phyloP scores from a whole-genome alignment of 2,797 vertebrate genomes.

The Falco berigora region DNA sequence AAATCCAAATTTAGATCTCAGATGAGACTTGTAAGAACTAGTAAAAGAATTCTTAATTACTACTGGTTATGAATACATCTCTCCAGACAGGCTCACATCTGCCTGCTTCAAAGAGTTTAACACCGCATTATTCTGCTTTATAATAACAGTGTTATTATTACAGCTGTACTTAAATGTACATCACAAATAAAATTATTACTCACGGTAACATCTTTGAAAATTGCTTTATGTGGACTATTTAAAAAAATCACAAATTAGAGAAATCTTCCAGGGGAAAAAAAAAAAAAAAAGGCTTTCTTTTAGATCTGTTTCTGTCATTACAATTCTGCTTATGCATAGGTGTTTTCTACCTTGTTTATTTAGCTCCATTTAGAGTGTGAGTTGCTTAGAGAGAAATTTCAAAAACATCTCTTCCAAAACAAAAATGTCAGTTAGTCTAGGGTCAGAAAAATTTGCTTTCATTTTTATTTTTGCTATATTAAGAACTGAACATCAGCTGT shows the following conservation, averaged over 20 bases:
- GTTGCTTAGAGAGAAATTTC: not conserved
- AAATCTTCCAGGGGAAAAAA: not conserved
- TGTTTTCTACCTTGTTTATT: not conserved
- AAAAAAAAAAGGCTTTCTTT: not conserved
- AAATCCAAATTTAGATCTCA: not conserved
- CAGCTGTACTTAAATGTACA: not conserved
- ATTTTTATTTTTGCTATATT: not conserved
- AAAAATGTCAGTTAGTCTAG: not conserved
- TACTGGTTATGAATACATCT: not conserved
- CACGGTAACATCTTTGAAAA: not conserved
- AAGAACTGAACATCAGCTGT: not conserved
- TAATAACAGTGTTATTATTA: not conserved
- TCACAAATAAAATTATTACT: not conserved
- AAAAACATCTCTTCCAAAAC: not conserved
- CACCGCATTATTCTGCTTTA: not conserved
- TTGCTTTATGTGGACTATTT: not conserved
- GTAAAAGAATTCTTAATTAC: not conserved
- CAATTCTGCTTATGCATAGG: not conserved
- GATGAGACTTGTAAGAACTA: not conserved
- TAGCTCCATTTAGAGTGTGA: not conserved
- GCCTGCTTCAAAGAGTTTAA: not conserved
- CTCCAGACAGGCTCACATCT: not conserved
- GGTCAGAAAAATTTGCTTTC: not conserved
- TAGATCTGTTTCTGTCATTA: not conserved
- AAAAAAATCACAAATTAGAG: not conserved